These are phyloP conservation scores for Cephus spinipes DNA, from an alignment of 2,888 invertebrate genomes.

Conservation along the genomic window DNA sequence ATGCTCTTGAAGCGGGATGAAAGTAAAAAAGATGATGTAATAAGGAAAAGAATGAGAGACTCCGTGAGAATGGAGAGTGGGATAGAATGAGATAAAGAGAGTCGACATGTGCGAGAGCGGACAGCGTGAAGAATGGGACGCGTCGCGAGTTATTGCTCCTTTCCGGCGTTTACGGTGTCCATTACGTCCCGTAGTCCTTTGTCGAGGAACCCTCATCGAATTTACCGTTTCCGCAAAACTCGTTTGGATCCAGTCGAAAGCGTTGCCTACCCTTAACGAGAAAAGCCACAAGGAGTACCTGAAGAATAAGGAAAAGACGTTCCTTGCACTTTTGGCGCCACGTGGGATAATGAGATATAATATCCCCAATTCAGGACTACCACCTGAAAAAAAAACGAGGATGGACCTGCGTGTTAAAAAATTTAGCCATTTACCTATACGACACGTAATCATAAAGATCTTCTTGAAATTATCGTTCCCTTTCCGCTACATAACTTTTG, in stretches of 20 bases:
- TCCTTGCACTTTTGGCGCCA: not conserved
- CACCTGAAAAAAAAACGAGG: not conserved
- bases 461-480: not conserved
- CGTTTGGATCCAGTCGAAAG: constrained; percentile 11
- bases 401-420: not conserved
- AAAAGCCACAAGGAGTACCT: not conserved
- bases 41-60: not conserved
- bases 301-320: not conserved
- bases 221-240: not conserved
- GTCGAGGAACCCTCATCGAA: constrained; percentile 15
- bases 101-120: constrained; percentile 39
- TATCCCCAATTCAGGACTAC: not conserved
- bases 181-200: constrained; percentile 45
- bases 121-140: constrained; percentile 45
- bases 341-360: not conserved
- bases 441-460: not conserved
- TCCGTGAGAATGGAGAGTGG: not conserved
- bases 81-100: not conserved
- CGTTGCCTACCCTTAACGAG: constrained; percentile 18
- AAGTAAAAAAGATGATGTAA: not conserved
- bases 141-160: constrained; percentile 54
- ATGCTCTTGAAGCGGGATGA: not conserved
- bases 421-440: not conserved
- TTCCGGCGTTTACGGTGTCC: constrained; percentile 58
- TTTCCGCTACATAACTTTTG: constrained; percentile 4